A percentile compares a stretch with the other conserved stretches of the same genome.
phyloP scores from a whole-genome alignment of 2,797 vertebrate species.

The Diplodus puntazzo region DNA sequence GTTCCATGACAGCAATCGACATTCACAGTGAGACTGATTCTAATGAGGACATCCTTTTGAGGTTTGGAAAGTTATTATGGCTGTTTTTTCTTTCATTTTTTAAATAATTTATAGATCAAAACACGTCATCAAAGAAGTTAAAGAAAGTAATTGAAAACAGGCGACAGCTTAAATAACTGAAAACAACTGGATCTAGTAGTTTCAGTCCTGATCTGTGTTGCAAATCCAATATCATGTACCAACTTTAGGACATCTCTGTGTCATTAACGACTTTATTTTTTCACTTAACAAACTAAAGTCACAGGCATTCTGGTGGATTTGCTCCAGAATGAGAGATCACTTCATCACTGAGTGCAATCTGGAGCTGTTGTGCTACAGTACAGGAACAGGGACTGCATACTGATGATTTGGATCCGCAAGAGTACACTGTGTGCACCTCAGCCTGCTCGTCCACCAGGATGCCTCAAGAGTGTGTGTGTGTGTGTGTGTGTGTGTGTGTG shows the following conservation, averaged over 20 bases:
- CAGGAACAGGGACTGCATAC: constrained; percentile 32
- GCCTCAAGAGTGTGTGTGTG: constrained; percentile 14
- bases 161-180: background rate
- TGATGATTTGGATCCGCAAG: constrained; percentile 41
- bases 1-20: no score
- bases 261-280: background rate
- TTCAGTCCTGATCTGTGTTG: background rate
- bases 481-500: background rate
- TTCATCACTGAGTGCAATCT: constrained; percentile 4
- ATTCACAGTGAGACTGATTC: background rate
- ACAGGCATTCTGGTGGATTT: background rate
- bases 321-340: constrained; percentile 22
- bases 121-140: background rate
- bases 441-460: constrained; percentile 34
- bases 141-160: background rate
- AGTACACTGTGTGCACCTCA: constrained; percentile 18
- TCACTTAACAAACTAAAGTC: background rate
- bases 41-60: background rate
- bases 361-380: constrained; percentile 27
- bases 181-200: background rate
- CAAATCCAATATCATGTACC: background rate
- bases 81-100: background rate
- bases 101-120: background rate
- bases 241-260: background rate
- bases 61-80: background rate